Evolutionary conservation across 2,888 invertebrate genomes (phyloP).

Genomic region (Euplagia quadripunctaria): DNA sequence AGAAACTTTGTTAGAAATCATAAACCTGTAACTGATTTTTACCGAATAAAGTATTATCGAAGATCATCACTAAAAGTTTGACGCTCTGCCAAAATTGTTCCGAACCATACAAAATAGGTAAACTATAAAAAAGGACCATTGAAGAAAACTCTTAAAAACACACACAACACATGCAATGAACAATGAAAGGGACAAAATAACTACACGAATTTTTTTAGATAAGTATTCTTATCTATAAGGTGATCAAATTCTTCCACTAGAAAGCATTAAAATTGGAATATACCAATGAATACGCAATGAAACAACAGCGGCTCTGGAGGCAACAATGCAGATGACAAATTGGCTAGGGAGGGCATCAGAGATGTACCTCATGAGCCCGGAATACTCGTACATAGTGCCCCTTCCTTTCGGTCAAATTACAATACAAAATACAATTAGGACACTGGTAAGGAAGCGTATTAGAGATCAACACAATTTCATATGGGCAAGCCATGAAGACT

Average conservation of each 20-base stretch:
- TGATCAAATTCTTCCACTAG: slow-evolving; percentile 31
- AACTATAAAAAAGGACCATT: slow-evolving; percentile 45
- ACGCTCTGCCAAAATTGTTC: slow-evolving; percentile 32
- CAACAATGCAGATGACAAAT: too few relatives aligned
- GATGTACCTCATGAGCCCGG: too few relatives aligned
- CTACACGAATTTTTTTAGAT: slow-evolving; percentile 24
- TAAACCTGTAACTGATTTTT: slow-evolving; percentile 18
- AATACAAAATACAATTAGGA: too few relatives aligned
- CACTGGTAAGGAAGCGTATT: too few relatives aligned
- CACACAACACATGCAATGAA: slow-evolving; percentile 16
- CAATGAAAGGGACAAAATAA: slow-evolving; percentile 17
- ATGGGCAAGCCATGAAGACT: too few relatives aligned
- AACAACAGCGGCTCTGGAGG: too few relatives aligned
- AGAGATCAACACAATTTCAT: too few relatives aligned
- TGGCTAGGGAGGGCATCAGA: neutral
- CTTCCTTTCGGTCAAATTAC: too few relatives aligned
- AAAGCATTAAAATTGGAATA: slow-evolving; percentile 24
- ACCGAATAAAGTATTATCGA: slow-evolving; percentile 32
- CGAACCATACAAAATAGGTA: slow-evolving; percentile 40
- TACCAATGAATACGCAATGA: too few relatives aligned
- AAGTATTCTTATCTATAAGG: slow-evolving; percentile 28
- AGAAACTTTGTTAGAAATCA: slow-evolving; percentile 7
- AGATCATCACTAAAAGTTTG: slow-evolving; percentile 35
- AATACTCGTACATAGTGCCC: too few relatives aligned
- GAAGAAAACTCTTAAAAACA: slow-evolving; percentile 45